phyloP scores from a whole-genome alignment of 2,797 vertebrate species.

The Scolopax rusticola region DNA sequence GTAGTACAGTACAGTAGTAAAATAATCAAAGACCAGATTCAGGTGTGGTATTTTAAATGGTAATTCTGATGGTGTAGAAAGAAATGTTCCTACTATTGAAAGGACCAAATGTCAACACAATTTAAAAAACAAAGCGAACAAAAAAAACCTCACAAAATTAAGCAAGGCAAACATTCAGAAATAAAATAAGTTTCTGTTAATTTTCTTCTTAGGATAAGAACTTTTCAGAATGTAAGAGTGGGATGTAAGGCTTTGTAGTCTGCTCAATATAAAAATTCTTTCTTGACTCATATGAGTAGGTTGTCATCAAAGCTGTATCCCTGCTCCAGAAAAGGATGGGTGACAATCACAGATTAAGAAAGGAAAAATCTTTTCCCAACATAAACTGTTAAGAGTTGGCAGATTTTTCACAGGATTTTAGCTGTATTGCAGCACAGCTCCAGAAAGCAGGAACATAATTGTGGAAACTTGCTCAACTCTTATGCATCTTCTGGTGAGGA shows the following conservation, averaged over 20 bases:
- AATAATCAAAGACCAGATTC: conserved; percentile 8
- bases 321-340: not conserved
- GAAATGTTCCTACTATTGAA: conserved; percentile 4
- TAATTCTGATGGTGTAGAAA: not conserved
- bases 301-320: not conserved
- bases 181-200: not conserved
- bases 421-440: not conserved
- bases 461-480: not conserved
- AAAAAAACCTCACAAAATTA: not conserved
- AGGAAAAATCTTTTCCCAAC: not conserved
- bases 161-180: not conserved
- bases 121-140: not conserved
- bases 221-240: not conserved
- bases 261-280: not conserved
- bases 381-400: not conserved
- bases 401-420: not conserved
- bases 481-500: not conserved
- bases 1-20: not conserved
- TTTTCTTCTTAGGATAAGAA: not conserved
- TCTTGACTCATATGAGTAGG: conserved; percentile 27
- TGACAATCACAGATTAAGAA: not conserved
- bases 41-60: not conserved
- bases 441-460: not conserved
- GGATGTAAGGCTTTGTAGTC: not conserved
- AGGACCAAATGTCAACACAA: not conserved